Conservation (phyloP, 2,888 invertebrate species). For the Ferdinandea cuprea region DNA sequence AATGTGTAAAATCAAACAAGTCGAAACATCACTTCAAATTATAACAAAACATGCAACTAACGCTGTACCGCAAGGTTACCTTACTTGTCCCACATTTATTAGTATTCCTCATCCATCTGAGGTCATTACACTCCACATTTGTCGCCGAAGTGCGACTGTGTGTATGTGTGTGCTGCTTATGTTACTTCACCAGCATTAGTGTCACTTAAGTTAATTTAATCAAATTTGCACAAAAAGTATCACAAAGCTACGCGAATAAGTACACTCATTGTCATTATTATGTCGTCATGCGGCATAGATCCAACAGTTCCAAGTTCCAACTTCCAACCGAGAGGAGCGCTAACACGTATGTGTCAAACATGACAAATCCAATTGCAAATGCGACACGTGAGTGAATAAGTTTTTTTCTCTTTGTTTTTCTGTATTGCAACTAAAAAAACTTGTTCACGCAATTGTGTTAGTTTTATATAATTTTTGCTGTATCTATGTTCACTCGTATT, state of each 20-base stretch:
- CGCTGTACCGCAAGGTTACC: slow-evolving; percentile 48
- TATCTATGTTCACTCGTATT: too few species aligned
- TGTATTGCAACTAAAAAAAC: slow-evolving; percentile 14
- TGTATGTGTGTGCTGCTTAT: too few species aligned
- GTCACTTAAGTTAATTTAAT: slow-evolving; percentile 52
- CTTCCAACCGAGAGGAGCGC: too few species aligned
- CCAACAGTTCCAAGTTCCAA: too few species aligned
- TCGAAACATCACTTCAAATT: slow-evolving; percentile 7
- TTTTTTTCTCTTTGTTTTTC: background rate
- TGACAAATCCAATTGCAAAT: background rate
- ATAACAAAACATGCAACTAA: slow-evolving; percentile 9
- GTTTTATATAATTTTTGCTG: background rate
- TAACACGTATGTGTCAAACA: background rate
- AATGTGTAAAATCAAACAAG: slow-evolving; percentile 5
- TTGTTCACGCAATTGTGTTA: slow-evolving; percentile 35
- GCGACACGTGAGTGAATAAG: slow-evolving; percentile 31
- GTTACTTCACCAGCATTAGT: slow-evolving; percentile 45
- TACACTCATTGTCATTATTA: slow-evolving; percentile 33
- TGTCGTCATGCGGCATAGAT: slow-evolving; percentile 30
- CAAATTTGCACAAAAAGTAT: slow-evolving; percentile 31
- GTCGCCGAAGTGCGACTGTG: slow-evolving; percentile 12
- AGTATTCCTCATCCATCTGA: slow-evolving; percentile 39
- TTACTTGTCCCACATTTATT: slow-evolving; percentile 40
- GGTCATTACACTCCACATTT: slow-evolving; percentile 45
- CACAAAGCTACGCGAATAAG: background rate